phyloP scores from a whole-genome alignment of 2,888 invertebrate genomes.

The Malachius bipustulatus region DNA sequence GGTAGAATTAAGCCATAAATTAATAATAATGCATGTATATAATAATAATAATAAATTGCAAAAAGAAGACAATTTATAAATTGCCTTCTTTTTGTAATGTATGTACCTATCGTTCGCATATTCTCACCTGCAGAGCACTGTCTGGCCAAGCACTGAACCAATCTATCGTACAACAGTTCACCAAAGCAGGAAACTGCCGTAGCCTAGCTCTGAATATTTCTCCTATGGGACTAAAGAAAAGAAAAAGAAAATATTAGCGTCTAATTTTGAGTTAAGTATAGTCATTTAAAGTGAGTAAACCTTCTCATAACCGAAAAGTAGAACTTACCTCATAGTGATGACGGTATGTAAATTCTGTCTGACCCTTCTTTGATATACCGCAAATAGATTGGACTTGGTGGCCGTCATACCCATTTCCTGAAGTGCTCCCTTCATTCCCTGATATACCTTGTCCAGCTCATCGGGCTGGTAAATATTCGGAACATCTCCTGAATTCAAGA shows the following conservation, averaged over 20 bases:
- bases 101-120: too few species aligned
- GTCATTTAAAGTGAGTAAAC: neutral
- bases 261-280: too few species aligned
- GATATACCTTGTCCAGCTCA: slow-evolving; percentile 63
- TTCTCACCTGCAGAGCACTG: slow-evolving; percentile 61
- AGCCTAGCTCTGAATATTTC: slow-evolving; percentile 67
- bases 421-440: slow-evolving; percentile 60
- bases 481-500: slow-evolving; percentile 80
- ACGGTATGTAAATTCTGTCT: slow-evolving; percentile 73
- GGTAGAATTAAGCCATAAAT: too few species aligned
- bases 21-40: too few species aligned
- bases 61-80: too few species aligned
- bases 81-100: too few species aligned
- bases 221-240: slow-evolving; percentile 65
- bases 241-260: neutral
- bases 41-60: too few species aligned
- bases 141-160: slow-evolving; percentile 89
- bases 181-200: slow-evolving; percentile 78
- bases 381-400: slow-evolving; percentile 75
- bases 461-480: slow-evolving; percentile 79
- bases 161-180: slow-evolving; percentile 88
- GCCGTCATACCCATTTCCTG: slow-evolving; percentile 63
- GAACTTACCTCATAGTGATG: slow-evolving; percentile 52
- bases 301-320: neutral
- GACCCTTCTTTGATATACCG: slow-evolving; percentile 68